Evolutionary conservation across 2,113 vertebrate genomes (phyloP).

Genomic region (Vimba vimba): DNA sequence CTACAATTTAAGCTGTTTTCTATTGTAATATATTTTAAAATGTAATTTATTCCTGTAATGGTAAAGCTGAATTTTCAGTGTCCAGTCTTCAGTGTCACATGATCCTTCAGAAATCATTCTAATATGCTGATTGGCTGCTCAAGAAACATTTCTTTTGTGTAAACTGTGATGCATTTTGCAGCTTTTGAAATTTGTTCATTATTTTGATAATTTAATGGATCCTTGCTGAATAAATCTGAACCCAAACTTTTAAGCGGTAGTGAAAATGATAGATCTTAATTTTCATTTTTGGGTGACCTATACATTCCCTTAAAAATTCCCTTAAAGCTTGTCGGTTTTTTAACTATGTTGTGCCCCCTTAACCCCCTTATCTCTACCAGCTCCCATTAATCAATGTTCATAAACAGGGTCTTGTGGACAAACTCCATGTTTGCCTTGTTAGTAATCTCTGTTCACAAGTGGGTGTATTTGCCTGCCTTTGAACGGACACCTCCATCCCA

Average conservation of each 20-base stretch:
- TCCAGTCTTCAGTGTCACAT: background rate
- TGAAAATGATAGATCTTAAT: background rate
- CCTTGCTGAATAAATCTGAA: background rate
- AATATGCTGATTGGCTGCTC: background rate
- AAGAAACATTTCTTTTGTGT: background rate
- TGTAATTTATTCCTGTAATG: background rate
- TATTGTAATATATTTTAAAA: background rate
- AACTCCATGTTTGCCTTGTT: constrained; percentile 36
- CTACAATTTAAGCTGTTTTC: background rate
- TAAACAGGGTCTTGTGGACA: constrained; percentile 1
- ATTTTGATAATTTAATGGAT: background rate
- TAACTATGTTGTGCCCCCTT: background rate
- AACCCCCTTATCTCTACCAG: background rate
- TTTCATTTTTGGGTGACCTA: background rate
- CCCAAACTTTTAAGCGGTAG: background rate
- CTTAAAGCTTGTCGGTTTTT: background rate
- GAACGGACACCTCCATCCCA: background rate
- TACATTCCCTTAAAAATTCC: background rate
- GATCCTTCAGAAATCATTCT: constrained; percentile 1
- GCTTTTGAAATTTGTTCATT: no score
- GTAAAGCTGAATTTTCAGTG: background rate
- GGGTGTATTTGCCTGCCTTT: constrained; percentile 18
- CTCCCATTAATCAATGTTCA: background rate
- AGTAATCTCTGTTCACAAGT: constrained; percentile 14
- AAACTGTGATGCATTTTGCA: background rate